Evolutionary conservation across 2,888 invertebrate genomes (phyloP), one percentile per base, ranked within the genome.

Genomic region (Cynaeus angustus): DNA sequence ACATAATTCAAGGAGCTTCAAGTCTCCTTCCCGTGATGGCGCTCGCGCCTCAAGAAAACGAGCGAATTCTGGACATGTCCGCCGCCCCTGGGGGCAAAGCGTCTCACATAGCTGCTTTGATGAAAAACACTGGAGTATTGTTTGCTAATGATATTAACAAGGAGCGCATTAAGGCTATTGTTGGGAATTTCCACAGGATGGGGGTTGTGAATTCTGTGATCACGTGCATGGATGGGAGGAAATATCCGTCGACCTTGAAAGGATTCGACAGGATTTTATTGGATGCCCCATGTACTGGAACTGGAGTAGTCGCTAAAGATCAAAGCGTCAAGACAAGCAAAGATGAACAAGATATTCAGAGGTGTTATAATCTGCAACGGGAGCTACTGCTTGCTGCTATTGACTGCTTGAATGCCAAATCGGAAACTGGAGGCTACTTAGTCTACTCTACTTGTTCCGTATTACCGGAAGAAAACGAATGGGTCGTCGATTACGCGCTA

Each of bases 381-480:
- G 94, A 98, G 82, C 87, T 99, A 21, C 87, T 99, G 3, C 86
- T 99, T 61, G 92, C 97, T 3, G 99, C 99, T n/a, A 98, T 99
- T 75, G 99, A 99, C 86, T 95, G 95, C 80, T 91, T 96, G 43
- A 95, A 96, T 86, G 95, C 97, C 0, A 95, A 94, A 79, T 98
- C 98, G 0, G 88, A 92, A 66, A 92, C 94, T 10, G 99, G 99
- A 30, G 98, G 99, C 8, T 95, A 95, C 82, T 88, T 99, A 71
- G 98, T 99, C 0, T 99, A 99, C 85, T 99, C 99, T 0, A 99
- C 99, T 0, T 99, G 99, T 85, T 99, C 99, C 0, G 91, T 99
- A 74, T 86, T 99, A 79, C 95, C 98, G 0, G 99, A 99, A 85
- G 99, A 99, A 86, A 99, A 99, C 86, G 99, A 99, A 85, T 94